These are phyloP conservation scores for Caenorhabditis latens DNA, from an alignment of 1,140 invertebrate species.

Conservation along the genomic window DNA sequence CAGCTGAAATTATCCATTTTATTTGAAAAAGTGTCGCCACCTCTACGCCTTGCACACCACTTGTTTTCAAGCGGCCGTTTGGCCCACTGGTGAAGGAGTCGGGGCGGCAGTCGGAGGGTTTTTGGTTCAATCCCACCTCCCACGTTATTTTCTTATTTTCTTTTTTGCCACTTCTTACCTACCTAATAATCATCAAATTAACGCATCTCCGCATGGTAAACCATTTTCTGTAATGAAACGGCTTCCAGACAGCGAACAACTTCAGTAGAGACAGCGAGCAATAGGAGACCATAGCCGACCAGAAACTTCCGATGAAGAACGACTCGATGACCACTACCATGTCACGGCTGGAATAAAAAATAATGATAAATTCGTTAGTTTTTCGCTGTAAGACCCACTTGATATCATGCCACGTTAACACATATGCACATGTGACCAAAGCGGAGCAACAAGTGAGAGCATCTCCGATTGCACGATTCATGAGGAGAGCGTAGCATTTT, in stretches of 20 bases:
- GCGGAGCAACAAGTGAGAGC: constrained; percentile 69
- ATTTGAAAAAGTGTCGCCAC: constrained; percentile 15
- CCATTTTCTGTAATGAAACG: constrained; percentile 71
- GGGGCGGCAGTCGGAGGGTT: no score
- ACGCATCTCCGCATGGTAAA: constrained; percentile 72
- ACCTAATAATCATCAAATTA: constrained; percentile 58
- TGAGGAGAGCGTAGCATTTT: constrained; percentile 72
- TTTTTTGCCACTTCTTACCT: background rate
- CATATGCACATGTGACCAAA: constrained; percentile 66
- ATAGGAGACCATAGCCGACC: constrained; percentile 74
- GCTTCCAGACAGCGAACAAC: constrained; percentile 71
- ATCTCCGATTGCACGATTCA: constrained; percentile 73
- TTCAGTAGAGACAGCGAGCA: constrained; percentile 70
- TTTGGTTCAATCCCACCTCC: no score
- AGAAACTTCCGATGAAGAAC: constrained; percentile 73
- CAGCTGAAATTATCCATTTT: constrained; percentile 69
- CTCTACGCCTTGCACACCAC: no score
- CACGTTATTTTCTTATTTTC: no score
- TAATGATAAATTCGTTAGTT: no score
- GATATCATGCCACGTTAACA: constrained; percentile 62
- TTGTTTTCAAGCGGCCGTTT: no score
- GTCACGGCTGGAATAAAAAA: constrained; percentile 69
- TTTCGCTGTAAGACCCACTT: constrained; percentile 71
- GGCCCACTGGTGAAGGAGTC: no score
- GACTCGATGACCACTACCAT: constrained; percentile 69